phyloP scores from a whole-genome alignment of 2,113 vertebrate genomes.

The Thermophis baileyi region DNA sequence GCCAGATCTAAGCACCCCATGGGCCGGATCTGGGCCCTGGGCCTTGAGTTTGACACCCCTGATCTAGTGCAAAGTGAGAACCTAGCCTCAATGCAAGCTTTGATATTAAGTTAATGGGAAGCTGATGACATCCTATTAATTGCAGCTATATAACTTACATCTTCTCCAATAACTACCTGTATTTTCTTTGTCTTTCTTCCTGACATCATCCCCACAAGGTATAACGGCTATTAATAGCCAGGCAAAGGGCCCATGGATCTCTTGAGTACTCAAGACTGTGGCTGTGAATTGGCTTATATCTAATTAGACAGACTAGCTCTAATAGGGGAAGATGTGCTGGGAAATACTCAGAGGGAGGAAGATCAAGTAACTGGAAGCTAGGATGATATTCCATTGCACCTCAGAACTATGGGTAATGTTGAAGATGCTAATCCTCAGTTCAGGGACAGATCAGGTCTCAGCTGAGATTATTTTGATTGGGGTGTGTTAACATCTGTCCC shows the following conservation, averaged over 20 bases:
- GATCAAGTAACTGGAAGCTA: background rate
- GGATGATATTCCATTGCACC: background rate
- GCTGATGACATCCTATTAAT: background rate
- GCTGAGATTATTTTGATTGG: background rate
- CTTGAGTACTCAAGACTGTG: background rate
- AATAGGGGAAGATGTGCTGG: background rate
- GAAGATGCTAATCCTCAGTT: background rate
- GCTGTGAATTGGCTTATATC: slow-evolving; percentile 8
- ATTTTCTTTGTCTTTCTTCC: background rate
- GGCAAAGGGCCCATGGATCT: background rate
- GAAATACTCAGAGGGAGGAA: background rate
- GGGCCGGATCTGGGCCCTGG: no score
- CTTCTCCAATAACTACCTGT: background rate
- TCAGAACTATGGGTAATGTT: background rate
- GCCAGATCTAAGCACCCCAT: no score
- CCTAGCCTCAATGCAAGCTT: background rate
- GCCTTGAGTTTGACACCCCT: no score
- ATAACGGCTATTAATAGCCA: background rate
- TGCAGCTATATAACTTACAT: background rate
- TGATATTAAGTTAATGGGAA: background rate
- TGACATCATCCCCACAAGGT: background rate
- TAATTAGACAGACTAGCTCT: slow-evolving; percentile 1
- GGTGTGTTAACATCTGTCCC: background rate
- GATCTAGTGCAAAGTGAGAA: background rate
- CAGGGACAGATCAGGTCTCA: background rate